Conservation (phyloP, 2,888 invertebrate species). For the Apotomis betuletana region DNA sequence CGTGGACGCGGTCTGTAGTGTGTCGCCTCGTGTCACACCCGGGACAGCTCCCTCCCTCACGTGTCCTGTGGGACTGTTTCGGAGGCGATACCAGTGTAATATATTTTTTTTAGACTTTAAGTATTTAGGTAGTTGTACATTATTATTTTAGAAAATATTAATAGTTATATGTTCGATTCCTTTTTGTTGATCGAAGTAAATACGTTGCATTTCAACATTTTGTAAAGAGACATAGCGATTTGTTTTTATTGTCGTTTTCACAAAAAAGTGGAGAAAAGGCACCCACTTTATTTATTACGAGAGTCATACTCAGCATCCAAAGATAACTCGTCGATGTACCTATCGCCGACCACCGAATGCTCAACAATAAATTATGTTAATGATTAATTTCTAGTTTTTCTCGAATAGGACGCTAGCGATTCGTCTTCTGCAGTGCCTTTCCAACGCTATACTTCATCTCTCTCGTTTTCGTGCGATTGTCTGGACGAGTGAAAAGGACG, state of each 20-base stretch:
- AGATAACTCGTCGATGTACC: slow-evolving; percentile 43
- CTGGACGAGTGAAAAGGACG: slow-evolving; percentile 44
- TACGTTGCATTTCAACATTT: slow-evolving; percentile 44
- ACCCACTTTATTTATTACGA: slow-evolving; percentile 17
- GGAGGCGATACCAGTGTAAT: slow-evolving; percentile 23
- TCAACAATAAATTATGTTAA: slow-evolving; percentile 53
- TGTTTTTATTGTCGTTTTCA: neutral
- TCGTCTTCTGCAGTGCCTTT: slow-evolving; percentile 68
- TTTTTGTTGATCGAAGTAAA: slow-evolving; percentile 51
- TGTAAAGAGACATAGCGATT: neutral
- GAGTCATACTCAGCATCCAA: slow-evolving; percentile 43
- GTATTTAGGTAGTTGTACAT: slow-evolving; percentile 41
- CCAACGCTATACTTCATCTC: slow-evolving; percentile 47
- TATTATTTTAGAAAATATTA: slow-evolving; percentile 23
- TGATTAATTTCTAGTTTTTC: slow-evolving; percentile 46
- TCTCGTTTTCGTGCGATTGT: slow-evolving; percentile 46
- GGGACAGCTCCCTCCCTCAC: neutral
- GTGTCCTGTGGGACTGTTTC: neutral
- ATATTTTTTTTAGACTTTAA: slow-evolving; percentile 36
- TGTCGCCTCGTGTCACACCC: neutral
- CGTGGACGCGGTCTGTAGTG: neutral
- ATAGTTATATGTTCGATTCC: slow-evolving; percentile 47
- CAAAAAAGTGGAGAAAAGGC: slow-evolving; percentile 26
- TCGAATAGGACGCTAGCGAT: slow-evolving; percentile 46
- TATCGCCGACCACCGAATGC: slow-evolving; percentile 55